A percentile compares a stretch with the other conserved stretches of the same genome.
phyloP scores from a whole-genome alignment of 2,888 invertebrate species.

The Megastigmus dorsalis region DNA sequence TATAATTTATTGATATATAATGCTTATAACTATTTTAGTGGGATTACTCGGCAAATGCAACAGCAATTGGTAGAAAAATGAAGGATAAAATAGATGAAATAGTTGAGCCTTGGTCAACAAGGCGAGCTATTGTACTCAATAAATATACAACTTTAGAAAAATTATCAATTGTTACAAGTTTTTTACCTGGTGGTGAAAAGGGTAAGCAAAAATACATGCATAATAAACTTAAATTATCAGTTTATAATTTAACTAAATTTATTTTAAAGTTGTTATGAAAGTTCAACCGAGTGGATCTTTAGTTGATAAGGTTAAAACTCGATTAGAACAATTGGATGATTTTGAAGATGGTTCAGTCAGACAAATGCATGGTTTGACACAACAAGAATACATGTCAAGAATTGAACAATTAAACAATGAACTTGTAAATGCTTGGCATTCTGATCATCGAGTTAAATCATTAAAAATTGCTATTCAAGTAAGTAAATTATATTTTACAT shows the following conservation, averaged over 20 bases:
- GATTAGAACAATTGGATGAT: slow-evolving; percentile 94
- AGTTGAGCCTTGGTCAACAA: slow-evolving; percentile 86
- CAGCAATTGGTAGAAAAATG: slow-evolving; percentile 63
- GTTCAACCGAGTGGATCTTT: slow-evolving; percentile 82
- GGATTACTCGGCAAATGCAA: slow-evolving; percentile 70
- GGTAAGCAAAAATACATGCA: slow-evolving; percentile 75
- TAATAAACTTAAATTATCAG: not conserved
- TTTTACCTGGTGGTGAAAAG: slow-evolving; percentile 87
- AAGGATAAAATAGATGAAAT: slow-evolving; percentile 73
- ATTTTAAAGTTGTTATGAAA: slow-evolving; percentile 82
- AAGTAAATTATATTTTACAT: slow-evolving; percentile 35
- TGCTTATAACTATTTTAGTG: slow-evolving; percentile 64
- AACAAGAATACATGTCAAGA: slow-evolving; percentile 92
- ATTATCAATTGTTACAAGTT: slow-evolving; percentile 92
- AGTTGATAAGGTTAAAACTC: slow-evolving; percentile 91
- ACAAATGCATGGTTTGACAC: slow-evolving; percentile 92
- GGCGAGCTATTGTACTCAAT: slow-evolving; percentile 86
- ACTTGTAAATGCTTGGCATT: slow-evolving; percentile 93
- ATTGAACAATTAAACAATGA: slow-evolving; percentile 95
- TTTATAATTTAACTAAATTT: slow-evolving; percentile 13
- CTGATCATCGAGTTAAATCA: slow-evolving; percentile 95
- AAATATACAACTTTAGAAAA: slow-evolving; percentile 96
- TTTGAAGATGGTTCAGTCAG: slow-evolving; percentile 92
- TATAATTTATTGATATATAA: slow-evolving; percentile 14
- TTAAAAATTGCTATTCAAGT: slow-evolving; percentile 95